Evolutionary conservation across 1,140 invertebrate genomes (phyloP).

Genomic region (Chironomus tepperi): DNA sequence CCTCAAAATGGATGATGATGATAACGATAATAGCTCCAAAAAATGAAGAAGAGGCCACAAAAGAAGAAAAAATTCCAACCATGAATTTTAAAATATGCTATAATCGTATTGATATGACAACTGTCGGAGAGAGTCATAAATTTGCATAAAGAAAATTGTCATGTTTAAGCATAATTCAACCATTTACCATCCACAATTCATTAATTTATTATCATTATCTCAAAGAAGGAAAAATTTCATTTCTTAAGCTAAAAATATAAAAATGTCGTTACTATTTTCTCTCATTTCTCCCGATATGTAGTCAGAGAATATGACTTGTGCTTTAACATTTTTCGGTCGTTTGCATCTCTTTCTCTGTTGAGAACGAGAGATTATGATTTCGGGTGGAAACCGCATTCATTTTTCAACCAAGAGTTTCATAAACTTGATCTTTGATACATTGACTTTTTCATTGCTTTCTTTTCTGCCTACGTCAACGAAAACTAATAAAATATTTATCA

Average conservation of each 20-base stretch:
- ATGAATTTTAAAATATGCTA: neutral
- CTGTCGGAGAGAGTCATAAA: neutral
- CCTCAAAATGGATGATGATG: too few relatives aligned
- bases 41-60: too few relatives aligned
- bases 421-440: neutral
- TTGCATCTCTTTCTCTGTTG: neutral
- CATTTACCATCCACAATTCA: neutral
- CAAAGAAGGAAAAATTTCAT: neutral
- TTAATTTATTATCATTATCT: constrained; percentile 22
- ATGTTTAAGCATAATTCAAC: neutral
- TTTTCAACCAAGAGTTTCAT: neutral
- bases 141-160: too few relatives aligned
- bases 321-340: neutral
- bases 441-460: neutral
- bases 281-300: too few relatives aligned
- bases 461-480: neutral
- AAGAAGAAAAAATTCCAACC: neutral
- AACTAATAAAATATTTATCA: neutral
- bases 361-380: neutral
- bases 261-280: neutral
- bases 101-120: neutral
- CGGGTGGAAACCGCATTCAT: constrained; percentile 4
- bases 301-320: too few relatives aligned
- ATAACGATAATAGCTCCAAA: too few relatives aligned
- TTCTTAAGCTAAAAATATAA: neutral